Conservation (phyloP, 2,797 vertebrate genomes). For the Bufotes viridis region DNA sequence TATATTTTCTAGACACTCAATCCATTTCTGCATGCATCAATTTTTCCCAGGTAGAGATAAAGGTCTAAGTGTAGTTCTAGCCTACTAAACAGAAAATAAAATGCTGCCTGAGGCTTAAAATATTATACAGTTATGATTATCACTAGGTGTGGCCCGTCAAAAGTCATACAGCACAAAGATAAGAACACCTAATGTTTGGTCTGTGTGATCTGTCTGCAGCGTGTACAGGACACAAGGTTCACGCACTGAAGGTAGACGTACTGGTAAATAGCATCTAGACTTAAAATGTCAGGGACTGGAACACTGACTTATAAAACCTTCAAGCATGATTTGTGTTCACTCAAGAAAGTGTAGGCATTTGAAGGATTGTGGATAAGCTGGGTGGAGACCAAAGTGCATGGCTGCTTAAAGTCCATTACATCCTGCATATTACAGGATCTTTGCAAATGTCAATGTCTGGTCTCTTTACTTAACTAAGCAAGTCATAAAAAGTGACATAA, state of each 20-base stretch:
- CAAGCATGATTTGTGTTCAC: slow-evolving; percentile 22
- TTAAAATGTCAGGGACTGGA: background rate
- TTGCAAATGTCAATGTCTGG: slow-evolving; percentile 12
- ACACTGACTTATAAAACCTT: slow-evolving; percentile 3
- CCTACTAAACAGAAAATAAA: background rate
- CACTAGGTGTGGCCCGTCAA: slow-evolving; percentile 35
- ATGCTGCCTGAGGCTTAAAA: slow-evolving; percentile 10
- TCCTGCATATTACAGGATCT: slow-evolving; percentile 33
- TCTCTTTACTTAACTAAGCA: slow-evolving; percentile 18
- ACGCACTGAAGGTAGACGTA: background rate
- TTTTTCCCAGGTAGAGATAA: background rate
- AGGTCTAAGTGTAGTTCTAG: background rate
- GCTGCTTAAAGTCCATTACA: slow-evolving; percentile 27
- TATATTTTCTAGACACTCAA: too few relatives aligned
- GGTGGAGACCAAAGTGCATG: slow-evolving; percentile 17
- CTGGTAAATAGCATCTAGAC: too few relatives aligned
- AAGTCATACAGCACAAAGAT: slow-evolving; percentile 29
- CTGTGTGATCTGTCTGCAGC: slow-evolving; percentile 25
- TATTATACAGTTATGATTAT: slow-evolving; percentile 30
- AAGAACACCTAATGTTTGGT: slow-evolving; percentile 47
- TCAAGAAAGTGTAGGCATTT: background rate
- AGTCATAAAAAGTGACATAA: background rate
- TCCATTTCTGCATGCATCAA: too few relatives aligned
- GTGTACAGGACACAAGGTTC: slow-evolving; percentile 5
- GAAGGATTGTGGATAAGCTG: slow-evolving; percentile 5